Base-by-base conservation (phyloP, 2,113 vertebrate species). In the Gambusia holbrooki region DNA sequence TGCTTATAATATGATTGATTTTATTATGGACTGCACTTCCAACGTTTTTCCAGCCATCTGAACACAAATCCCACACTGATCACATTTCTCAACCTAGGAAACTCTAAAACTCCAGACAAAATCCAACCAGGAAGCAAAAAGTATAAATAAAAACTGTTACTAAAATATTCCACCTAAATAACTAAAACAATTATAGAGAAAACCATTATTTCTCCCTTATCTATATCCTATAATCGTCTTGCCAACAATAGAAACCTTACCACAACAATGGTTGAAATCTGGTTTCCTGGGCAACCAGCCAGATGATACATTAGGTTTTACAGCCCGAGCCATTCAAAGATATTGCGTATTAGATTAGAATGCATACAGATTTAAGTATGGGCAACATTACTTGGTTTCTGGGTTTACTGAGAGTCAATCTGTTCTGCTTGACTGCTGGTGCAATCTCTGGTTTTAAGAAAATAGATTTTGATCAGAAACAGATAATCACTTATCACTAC, bases 41-140 rank as follows among this genome's bases (percentile, higher is more conserved):
- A 67, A 40, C 66, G 22, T 40, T 62, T 81, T 37, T 48, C 3
- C 0, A 67, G 30, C 35, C 80, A 82, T 66, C 62, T 73, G 65
- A 54, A 87, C 85, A 81, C 76, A 80, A 86, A 86, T 84, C 79
- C 65, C 60, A 48, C 4, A 0, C 67, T 69, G 71, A 75, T 74
- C 61, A 40, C 66, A n/a, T 89, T 83, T 87, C 75, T 84, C 67
- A 70, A 37, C 35, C 66, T 19, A 29, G 28, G 73, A 66, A 68
- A 32, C 74, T 63, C 76, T 70, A 32, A 1, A 58, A 37, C 40
- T 51, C 17, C 51, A 48, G 66, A 73, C 68, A 58, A 28, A 74
- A 73, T 77, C 79, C 74, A 29, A 60, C 71, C 66, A 27, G 22
- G 1, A 5, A 60, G 22, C 25, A 30, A 0, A 4, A 48, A 19